These are phyloP conservation scores for Tachystola acroxantha DNA, from an alignment of 2,888 invertebrate genomes.

Conservation along the genomic window DNA sequence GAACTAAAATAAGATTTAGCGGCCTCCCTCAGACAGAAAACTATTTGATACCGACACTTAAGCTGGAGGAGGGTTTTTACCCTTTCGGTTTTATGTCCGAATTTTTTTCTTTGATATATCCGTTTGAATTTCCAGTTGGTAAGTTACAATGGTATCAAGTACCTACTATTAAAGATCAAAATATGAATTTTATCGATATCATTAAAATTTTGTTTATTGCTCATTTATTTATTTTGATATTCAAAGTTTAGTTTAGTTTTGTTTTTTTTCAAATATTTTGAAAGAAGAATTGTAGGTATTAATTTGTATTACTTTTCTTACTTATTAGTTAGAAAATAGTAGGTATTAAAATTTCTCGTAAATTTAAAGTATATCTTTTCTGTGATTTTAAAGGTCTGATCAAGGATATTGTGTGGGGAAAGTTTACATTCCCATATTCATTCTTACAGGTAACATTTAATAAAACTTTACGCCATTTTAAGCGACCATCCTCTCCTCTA, in stretches of 20 bases:
- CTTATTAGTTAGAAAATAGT: too few relatives aligned
- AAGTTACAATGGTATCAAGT: slow-evolving; percentile 36
- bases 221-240: too few relatives aligned
- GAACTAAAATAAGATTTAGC: slow-evolving; percentile 66
- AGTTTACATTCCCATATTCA: slow-evolving; percentile 65
- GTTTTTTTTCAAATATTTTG: too few relatives aligned
- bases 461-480: too few relatives aligned
- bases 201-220: background rate
- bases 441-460: slow-evolving; percentile 53
- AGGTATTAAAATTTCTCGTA: too few relatives aligned
- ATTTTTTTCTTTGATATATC: slow-evolving; percentile 81
- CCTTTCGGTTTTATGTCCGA: slow-evolving; percentile 80
- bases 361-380: too few relatives aligned
- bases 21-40: slow-evolving; percentile 63
- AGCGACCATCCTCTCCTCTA: too few relatives aligned
- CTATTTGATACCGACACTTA: slow-evolving; percentile 72
- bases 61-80: slow-evolving; percentile 79
- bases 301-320: too few relatives aligned
- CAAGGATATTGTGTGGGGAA: slow-evolving; percentile 66
- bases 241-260: too few relatives aligned
- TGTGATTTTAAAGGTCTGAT: slow-evolving; percentile 44
- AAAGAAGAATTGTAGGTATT: too few relatives aligned
- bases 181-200: background rate
- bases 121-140: slow-evolving; percentile 82
- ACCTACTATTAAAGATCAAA: too few relatives aligned